These are phyloP conservation scores for Montipora foliosa DNA, from an alignment of 64 coral and sea anemone species.

Conservation along the genomic window DNA sequence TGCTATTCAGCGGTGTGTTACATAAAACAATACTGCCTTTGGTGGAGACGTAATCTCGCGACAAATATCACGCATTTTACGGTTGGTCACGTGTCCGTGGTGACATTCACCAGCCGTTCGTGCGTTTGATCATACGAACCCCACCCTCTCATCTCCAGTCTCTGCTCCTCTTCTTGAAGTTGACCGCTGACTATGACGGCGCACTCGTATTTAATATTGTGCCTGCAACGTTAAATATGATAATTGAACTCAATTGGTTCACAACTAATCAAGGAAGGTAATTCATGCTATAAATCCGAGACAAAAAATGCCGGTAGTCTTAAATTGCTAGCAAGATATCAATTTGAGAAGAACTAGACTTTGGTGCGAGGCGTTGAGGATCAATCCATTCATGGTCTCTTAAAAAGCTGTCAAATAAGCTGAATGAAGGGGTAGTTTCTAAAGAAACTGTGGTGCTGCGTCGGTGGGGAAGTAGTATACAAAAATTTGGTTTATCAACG, in stretches of 20 bases:
- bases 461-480: too few species aligned
- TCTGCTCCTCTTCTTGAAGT: conserved; percentile 83
- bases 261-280: not conserved
- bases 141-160: conserved; percentile 70
- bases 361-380: too few species aligned
- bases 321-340: too few species aligned
- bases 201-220: conserved; percentile 92
- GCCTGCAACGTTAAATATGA: conserved; percentile 38
- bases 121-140: conserved; percentile 83
- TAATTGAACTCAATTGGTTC: not conserved
- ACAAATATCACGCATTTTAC: not conserved
- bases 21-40: not conserved
- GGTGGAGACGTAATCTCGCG: not conserved
- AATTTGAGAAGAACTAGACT: too few species aligned
- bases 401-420: too few species aligned
- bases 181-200: conserved; percentile 72
- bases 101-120: conserved; percentile 84
- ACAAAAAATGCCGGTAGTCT: too few species aligned
- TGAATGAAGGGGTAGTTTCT: too few species aligned
- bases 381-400: too few species aligned
- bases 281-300: too few species aligned
- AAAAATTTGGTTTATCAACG: too few species aligned
- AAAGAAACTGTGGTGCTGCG: too few species aligned
- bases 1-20: not conserved
- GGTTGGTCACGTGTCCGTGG: conserved; percentile 61